Evolutionary conservation across 1,140 invertebrate genomes (phyloP).

Genomic region (Brachystomella parvula): DNA sequence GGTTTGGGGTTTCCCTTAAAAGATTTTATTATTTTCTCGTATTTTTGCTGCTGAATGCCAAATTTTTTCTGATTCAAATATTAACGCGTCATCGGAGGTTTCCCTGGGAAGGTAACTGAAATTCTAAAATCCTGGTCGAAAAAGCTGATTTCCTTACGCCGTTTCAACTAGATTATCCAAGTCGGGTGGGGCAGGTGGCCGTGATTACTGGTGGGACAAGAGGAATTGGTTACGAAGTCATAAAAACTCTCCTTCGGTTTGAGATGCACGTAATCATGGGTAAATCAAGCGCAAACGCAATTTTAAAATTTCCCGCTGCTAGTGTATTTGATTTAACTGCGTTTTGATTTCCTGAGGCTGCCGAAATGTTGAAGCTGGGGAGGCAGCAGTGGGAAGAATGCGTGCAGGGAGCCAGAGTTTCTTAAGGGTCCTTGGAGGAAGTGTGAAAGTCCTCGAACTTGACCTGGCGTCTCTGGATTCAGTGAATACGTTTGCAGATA

Average conservation of each 20-base stretch:
- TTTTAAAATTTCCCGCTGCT: neutral
- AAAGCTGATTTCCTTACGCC: too few species aligned
- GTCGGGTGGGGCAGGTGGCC: slow-evolving; percentile 58
- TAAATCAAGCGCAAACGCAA: slow-evolving; percentile 43
- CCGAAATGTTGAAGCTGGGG: slow-evolving; percentile 52
- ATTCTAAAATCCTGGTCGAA: too few species aligned
- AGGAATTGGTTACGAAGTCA: slow-evolving; percentile 72
- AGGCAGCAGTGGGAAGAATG: slow-evolving; percentile 50
- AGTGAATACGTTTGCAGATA: slow-evolving; percentile 61
- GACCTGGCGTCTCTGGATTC: slow-evolving; percentile 62
- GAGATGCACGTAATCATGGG: slow-evolving; percentile 78
- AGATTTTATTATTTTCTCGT: too few species aligned
- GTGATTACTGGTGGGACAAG: slow-evolving; percentile 78
- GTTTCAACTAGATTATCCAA: slow-evolving; percentile 53
- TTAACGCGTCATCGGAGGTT: too few species aligned
- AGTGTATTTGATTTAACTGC: neutral
- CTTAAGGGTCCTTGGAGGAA: slow-evolving; percentile 46
- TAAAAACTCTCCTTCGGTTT: slow-evolving; percentile 65
- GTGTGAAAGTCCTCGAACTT: slow-evolving; percentile 46
- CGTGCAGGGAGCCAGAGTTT: too few species aligned
- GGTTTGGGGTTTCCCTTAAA: too few species aligned
- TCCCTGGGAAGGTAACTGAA: too few species aligned
- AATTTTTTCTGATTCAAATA: too few species aligned
- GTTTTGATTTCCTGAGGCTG: slow-evolving; percentile 52
- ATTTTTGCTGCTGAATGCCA: too few species aligned